A percentile compares a stretch with the other conserved stretches of the same genome.
Conservation (phyloP, 2,888 invertebrate species). For the Callimorpha dominula region DNA sequence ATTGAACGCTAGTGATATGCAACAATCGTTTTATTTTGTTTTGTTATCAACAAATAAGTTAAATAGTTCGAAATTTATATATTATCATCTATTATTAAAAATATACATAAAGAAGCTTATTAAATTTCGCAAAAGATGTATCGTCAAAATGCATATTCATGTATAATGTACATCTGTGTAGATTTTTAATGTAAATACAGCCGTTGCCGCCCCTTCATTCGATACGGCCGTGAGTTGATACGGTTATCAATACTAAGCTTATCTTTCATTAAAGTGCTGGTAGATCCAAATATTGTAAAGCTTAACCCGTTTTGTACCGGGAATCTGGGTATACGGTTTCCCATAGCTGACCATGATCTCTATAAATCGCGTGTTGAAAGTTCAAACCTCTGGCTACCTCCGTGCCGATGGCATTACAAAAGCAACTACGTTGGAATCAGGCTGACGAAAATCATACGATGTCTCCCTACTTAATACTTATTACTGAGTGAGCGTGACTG, state of each 20-base stretch:
- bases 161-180: not conserved
- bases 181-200: not conserved
- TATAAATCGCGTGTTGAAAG: too few relatives aligned
- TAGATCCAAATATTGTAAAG: not conserved
- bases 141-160: not conserved
- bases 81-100: too few relatives aligned
- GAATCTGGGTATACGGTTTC: not conserved
- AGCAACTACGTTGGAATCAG: too few relatives aligned
- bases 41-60: not conserved
- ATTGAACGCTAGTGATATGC: not conserved
- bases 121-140: too few relatives aligned
- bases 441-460: too few relatives aligned
- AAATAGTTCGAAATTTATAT: not conserved
- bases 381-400: too few relatives aligned
- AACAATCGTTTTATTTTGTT: not conserved
- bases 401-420: too few relatives aligned
- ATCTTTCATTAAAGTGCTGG: not conserved
- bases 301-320: not conserved
- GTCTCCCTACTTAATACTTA: too few relatives aligned
- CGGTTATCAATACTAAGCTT: not conserved
- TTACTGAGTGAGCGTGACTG: too few relatives aligned
- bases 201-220: slow-evolving; percentile 47
- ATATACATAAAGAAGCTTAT: too few relatives aligned
- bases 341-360: not conserved
- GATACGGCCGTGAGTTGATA: slow-evolving; percentile 19